Evolutionary conservation across 2,113 vertebrate genomes (phyloP).

Genomic region (Elaphurus davidianus): DNA sequence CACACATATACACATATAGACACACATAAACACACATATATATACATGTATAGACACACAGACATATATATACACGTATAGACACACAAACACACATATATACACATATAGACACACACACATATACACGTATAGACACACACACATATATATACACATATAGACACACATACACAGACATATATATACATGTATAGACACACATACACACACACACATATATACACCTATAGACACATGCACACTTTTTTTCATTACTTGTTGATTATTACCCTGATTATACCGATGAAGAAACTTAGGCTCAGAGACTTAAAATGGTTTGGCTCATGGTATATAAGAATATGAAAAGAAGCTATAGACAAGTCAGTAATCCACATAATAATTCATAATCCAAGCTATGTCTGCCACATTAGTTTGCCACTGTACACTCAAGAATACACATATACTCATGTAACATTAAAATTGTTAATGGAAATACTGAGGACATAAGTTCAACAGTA

Average conservation of each 20-base stretch:
- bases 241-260: not conserved
- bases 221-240: not conserved
- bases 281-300: not conserved
- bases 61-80: no score
- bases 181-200: not conserved
- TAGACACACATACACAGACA: not conserved
- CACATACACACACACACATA: not conserved
- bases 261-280: not conserved
- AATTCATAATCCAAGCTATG: not conserved
- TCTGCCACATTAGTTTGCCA: not conserved
- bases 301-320: not conserved
- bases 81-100: not conserved
- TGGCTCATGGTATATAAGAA: not conserved
- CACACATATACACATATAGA: not conserved
- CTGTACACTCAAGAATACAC: not conserved
- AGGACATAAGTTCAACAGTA: not conserved
- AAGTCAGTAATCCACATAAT: not conserved
- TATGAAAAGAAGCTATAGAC: not conserved
- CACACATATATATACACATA: not conserved
- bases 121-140: not conserved
- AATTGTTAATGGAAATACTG: not conserved
- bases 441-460: not conserved
- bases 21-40: fast-evolving
- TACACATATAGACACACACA: no score
- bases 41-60: no score